Base-by-base conservation (phyloP, 2,888 invertebrate species). In the Leucania comma region DNA sequence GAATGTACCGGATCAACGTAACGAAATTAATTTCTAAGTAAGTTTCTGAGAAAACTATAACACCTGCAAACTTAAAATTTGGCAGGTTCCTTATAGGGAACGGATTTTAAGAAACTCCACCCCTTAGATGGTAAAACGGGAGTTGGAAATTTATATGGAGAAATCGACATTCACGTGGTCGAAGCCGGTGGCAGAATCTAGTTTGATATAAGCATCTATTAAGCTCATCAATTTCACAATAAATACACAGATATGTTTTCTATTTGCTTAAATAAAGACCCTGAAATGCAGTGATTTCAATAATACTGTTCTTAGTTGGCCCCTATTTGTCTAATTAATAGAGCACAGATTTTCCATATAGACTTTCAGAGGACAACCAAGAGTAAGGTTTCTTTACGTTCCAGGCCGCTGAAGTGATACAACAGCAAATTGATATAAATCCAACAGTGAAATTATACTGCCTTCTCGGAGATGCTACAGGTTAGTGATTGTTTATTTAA, bases 371-470 rank as follows among this genome's bases (percentile, higher is more conserved):
- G 29, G 29, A 17, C 12, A 17, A n/a, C 4, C 42, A 42, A 20
- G 42, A 42, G 17, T 17, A 42, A 42, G 42, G 17, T 48, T 54
- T 48, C 42, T 42, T 68, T 70, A 80, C 80, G 75, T 89, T 93
- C 60, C 89, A 98, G 97, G 99, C 99, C 0, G 98, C 99, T 10
- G 98, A 98, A 91, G 96, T 99, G 54, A 98, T 99, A 80, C 96
- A 97, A 66, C 97, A 98, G 87, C 98, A 99, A 91, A 93, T 98
- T 69, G 97, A 97, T 3, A 97, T 97, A 75, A 97, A 98, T 69
- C 98, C 98, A 66, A 98, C 98, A 0, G 98, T 98, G 0, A 97
- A 98, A 90, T 93, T 99, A 29, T 98, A 98, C 96, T 99, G 99
- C 91, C 96, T 98, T 53, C 96, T 99, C n/a, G 99, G 99, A 5